These are phyloP conservation scores for Aethina tumida DNA, from an alignment of 1,140 invertebrate genomes.

Conservation along the genomic window DNA sequence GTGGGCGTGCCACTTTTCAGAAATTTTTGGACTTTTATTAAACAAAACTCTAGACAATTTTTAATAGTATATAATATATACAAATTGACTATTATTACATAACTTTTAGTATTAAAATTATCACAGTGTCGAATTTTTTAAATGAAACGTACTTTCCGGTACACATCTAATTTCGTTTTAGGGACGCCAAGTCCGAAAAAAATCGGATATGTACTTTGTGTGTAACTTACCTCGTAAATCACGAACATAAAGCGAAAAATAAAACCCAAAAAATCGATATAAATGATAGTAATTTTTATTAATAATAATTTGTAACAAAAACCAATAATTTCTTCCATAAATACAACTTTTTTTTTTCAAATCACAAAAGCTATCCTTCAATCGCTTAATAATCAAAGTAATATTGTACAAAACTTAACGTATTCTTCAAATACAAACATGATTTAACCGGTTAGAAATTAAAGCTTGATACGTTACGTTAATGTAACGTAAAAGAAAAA, in stretches of 20 bases:
- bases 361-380: constrained; percentile 27
- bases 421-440: constrained; percentile 23
- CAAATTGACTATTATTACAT: constrained; percentile 31
- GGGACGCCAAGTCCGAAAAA: no score
- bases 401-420: constrained; percentile 23
- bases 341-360: constrained; percentile 28
- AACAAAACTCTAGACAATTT: no score
- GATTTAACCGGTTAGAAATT: constrained; percentile 22
- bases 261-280: constrained; percentile 22
- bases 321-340: constrained; percentile 30
- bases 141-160: constrained; percentile 16
- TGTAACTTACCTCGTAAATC: not conserved
- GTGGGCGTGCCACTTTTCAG: no score
- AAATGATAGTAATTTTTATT: constrained; percentile 29
- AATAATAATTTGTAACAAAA: constrained; percentile 33
- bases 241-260: constrained; percentile 19
- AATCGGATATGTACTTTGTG: not conserved
- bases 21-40: no score
- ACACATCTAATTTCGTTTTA: no score
- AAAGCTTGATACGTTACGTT: constrained; percentile 23
- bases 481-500: constrained; percentile 21
- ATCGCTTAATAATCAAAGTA: constrained; percentile 21
- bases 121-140: constrained; percentile 29
- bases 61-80: no score
- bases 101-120: constrained; percentile 31